Evolutionary conservation across 2,888 invertebrate genomes (phyloP), one percentile per base, ranked within the genome.

Genomic region (Allophyes oxyacanthae): DNA sequence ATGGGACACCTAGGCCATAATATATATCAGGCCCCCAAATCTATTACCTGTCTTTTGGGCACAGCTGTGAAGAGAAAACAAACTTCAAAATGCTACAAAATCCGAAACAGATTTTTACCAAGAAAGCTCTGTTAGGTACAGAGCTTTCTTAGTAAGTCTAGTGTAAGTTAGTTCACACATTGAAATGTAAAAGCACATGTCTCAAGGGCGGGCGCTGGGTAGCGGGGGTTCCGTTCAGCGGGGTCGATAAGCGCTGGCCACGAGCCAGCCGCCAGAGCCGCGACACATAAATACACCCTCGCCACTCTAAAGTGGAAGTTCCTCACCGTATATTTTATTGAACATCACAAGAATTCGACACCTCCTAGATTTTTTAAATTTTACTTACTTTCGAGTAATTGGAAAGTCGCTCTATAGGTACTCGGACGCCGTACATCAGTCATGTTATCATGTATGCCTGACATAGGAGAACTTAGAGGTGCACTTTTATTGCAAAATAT

Each of bases 161-260:
- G 13, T 58, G 10, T 46, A 43, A 58, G 14, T 71, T 57, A 41
- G 45, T 60, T 53, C n/a, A 50, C 44, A 55, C 52, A 66, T 54
- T 63, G 34, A 59, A 68, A 56, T 64, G 46, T 57, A 57, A 55
- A 69, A 61, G 44, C 58, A 70, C 57, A 56, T 67, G 67, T 76
- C 70, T 78, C 81, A 81, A 83, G 83, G 82, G 82, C 82, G 79
- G 70, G 41, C 52, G 49, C 51, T 50, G 49, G 71, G 28, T 8
- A 28, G 28, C 7, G 69, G 75, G 73, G 77, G 75, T 73, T 70
- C 73, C 28, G 28, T 28, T 53, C 62, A 56, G 54, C 73, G 82
- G 83, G 89, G 90, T 92, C 91, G 92, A 91, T 91, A 91, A 90
- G 88, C 86, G 88, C 91, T 94, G 95, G 95, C 91, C 89, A 83